Percentiles rank a stretch among this genome's conserved stretches.
These are phyloP conservation scores for Lissonota sp. DNA, from an alignment of 2,888 invertebrate genomes.

Conservation along the genomic window DNA sequence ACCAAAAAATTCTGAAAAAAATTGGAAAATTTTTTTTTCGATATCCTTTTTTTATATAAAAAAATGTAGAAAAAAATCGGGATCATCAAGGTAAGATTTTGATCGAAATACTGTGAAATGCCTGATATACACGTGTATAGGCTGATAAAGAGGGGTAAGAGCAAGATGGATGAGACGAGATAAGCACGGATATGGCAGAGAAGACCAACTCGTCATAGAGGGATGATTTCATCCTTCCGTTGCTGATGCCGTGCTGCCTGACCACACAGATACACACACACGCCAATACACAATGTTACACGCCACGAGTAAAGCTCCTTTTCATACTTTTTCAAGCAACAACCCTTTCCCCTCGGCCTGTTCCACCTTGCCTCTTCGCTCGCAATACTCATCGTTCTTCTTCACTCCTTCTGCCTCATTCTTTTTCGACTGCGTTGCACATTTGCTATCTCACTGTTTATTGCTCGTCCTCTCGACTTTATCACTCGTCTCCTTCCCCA, in stretches of 20 bases:
- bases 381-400: constrained; percentile 57
- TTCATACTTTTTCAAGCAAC: constrained; percentile 38
- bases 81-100: too few relatives aligned
- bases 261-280: neutral
- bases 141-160: constrained; percentile 70
- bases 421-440: constrained; percentile 5
- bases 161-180: constrained; percentile 75
- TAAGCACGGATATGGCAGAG: constrained; percentile 65
- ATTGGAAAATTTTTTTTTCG: too few relatives aligned
- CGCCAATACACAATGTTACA: constrained; percentile 14
- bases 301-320: constrained; percentile 34
- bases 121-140: constrained; percentile 46
- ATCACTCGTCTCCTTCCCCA: constrained; percentile 13
- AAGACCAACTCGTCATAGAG: constrained; percentile 64
- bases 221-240: constrained; percentile 59
- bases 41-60: too few relatives aligned
- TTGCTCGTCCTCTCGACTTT: constrained; percentile 32
- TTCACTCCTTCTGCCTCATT: constrained; percentile 14
- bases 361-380: neutral
- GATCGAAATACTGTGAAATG: too few relatives aligned
- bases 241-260: constrained; percentile 14
- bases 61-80: too few relatives aligned
- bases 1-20: too few relatives aligned
- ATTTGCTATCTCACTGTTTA: constrained; percentile 36
- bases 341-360: neutral